These are phyloP conservation scores for Megalops atlanticus DNA, from an alignment of 2,113 vertebrate species.

Conservation along the genomic window DNA sequence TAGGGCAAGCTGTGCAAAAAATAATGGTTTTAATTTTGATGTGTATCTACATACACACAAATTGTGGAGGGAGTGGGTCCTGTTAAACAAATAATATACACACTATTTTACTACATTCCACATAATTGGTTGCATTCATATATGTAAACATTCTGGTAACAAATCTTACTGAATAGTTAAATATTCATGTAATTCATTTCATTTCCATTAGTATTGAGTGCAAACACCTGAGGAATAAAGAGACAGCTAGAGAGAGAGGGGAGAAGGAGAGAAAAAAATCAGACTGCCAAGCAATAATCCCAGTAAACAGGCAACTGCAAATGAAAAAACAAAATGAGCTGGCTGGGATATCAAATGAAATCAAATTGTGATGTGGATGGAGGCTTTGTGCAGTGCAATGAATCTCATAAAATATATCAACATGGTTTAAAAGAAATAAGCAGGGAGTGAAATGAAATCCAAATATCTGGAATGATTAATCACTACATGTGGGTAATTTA, in stretches of 20 bases:
- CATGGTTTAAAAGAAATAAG: no score
- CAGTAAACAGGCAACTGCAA: neutral
- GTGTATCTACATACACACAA: no score
- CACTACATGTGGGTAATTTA: no score
- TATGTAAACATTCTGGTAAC: neutral
- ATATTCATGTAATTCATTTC: conserved; percentile 66
- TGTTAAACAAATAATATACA: neutral
- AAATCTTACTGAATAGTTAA: conserved; percentile 34
- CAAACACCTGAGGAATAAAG: no score
- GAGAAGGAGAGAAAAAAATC: neutral
- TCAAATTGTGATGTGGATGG: neutral
- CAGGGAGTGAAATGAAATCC: no score
- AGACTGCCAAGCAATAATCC: conserved; percentile 12
- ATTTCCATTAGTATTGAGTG: conserved; percentile 49
- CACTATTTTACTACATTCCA: neutral
- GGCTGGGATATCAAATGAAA: neutral
- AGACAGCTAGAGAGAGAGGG: conserved; percentile 14
- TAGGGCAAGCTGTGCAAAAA: no score
- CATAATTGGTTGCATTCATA: neutral
- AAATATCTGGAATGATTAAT: no score
- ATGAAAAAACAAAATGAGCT: neutral
- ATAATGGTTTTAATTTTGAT: neutral
- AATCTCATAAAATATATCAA: neutral
- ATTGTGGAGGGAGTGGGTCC: neutral
- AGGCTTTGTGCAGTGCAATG: neutral